Evolutionary conservation across 2,113 vertebrate species (phyloP).

Genomic region (Triplophysa dalaica): DNA sequence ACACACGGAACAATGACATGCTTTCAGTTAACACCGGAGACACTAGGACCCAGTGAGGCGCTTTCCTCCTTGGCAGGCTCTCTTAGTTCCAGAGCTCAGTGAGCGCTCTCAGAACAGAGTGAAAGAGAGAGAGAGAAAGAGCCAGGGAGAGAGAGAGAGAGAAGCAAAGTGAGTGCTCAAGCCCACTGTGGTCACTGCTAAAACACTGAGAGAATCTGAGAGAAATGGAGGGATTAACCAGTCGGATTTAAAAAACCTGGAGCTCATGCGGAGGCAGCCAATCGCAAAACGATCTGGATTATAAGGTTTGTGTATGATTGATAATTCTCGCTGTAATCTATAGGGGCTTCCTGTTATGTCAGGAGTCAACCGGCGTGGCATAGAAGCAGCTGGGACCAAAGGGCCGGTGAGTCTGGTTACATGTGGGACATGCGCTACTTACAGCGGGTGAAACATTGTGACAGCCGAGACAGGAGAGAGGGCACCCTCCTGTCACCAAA

Average conservation of each 20-base stretch:
- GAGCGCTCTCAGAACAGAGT: conserved; percentile 58
- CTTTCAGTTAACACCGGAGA: conserved; percentile 52
- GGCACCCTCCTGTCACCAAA: conserved; percentile 40
- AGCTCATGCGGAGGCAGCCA: conserved; percentile 66
- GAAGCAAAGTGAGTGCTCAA: conserved; percentile 65
- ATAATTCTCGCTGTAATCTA: conserved; percentile 62
- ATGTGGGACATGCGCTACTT: conserved; percentile 42
- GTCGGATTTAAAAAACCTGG: conserved; percentile 66
- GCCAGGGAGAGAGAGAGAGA: conserved; percentile 56
- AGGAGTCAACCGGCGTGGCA: conserved; percentile 52
- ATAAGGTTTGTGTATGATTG: conserved; percentile 70
- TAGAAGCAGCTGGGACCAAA: conserved; percentile 6
- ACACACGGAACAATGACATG: conserved; percentile 49
- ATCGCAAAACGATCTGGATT: conserved; percentile 66
- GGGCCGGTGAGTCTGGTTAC: conserved; percentile 23
- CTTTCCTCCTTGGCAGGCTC: conserved; percentile 57
- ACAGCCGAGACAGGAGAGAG: conserved; percentile 35
- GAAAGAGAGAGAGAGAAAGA: conserved; percentile 54
- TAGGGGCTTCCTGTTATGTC: conserved; percentile 47
- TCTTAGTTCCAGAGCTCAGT: conserved; percentile 68
- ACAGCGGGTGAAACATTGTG: conserved; percentile 40
- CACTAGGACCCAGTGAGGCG: conserved; percentile 75
- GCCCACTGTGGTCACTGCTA: conserved; percentile 62
- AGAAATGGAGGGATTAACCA: conserved; percentile 66
- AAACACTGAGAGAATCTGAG: conserved; percentile 54